A percentile compares a stretch with the other conserved stretches of the same genome.
Evolutionary conservation across 2,797 vertebrate species (phyloP).

Genomic region (Pangasius macronema): DNA sequence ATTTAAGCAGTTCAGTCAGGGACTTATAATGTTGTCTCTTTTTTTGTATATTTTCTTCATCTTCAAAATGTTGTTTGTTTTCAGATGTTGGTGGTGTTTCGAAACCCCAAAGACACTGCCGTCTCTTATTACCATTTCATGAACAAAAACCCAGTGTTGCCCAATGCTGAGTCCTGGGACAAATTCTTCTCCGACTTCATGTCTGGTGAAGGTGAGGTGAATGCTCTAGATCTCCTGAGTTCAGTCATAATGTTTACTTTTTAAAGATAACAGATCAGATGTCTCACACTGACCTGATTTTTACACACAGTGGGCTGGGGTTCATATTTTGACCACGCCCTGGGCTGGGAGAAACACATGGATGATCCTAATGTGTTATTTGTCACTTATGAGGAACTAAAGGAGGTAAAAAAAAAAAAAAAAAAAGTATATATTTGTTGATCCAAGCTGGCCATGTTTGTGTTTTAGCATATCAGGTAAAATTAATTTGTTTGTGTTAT

Average conservation of each 20-base stretch:
- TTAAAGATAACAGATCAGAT: not conserved
- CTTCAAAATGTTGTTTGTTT: slow-evolving; percentile 8
- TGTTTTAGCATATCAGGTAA: not conserved
- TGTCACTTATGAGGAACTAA: slow-evolving; percentile 78
- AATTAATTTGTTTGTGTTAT: not conserved
- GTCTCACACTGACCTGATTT: not conserved
- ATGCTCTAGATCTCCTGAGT: not conserved
- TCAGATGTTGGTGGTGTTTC: slow-evolving; percentile 74
- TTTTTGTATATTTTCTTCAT: not conserved
- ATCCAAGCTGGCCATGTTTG: not conserved
- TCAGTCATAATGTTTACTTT: not conserved
- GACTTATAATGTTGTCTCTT: not conserved
- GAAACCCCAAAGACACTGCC: slow-evolving; percentile 77
- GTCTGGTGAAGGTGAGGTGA: slow-evolving; percentile 69
- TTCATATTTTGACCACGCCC: slow-evolving; percentile 75
- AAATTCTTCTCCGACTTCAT: slow-evolving; percentile 76
- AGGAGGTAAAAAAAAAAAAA: slow-evolving; percentile 67
- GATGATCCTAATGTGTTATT: slow-evolving; percentile 72
- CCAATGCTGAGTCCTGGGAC: slow-evolving; percentile 71
- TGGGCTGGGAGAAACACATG: slow-evolving; percentile 70
- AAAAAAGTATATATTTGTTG: not conserved
- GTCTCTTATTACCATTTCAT: slow-evolving; percentile 78
- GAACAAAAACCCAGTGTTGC: slow-evolving; percentile 68
- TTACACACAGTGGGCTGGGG: slow-evolving; percentile 68
- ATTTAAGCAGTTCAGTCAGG: not conserved